A percentile compares a stretch with the other conserved stretches of the same genome.
These are phyloP conservation scores for Synanthedon tipuliformis DNA, from an alignment of 2,888 invertebrate genomes.

Conservation along the genomic window DNA sequence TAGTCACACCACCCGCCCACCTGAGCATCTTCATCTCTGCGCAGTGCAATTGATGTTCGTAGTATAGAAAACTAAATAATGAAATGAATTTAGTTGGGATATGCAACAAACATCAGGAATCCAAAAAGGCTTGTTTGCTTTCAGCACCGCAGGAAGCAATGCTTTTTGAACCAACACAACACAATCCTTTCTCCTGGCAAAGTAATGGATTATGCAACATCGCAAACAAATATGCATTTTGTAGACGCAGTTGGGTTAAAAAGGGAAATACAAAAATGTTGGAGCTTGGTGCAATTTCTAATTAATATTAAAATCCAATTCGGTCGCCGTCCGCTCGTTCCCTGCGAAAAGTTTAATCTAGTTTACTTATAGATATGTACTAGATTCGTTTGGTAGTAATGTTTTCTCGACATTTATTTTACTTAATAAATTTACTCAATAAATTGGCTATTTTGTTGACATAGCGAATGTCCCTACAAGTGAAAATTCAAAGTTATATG, in stretches of 20 bases:
- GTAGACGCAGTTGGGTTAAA: background rate
- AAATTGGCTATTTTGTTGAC: background rate
- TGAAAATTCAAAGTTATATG: too few species aligned
- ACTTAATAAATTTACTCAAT: background rate
- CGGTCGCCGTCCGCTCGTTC: slow-evolving; percentile 9
- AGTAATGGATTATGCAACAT: background rate
- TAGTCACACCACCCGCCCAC: too few species aligned
- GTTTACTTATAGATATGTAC: slow-evolving; percentile 9
- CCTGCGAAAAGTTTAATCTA: slow-evolving; percentile 20
- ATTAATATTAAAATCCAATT: slow-evolving; percentile 41
- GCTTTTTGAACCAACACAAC: background rate
- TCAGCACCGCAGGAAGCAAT: too few species aligned
- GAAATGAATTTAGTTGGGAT: too few species aligned
- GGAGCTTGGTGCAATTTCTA: slow-evolving; percentile 20
- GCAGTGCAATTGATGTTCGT: too few species aligned
- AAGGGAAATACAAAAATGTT: slow-evolving; percentile 11
- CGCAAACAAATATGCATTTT: background rate
- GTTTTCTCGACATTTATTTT: slow-evolving; percentile 4
- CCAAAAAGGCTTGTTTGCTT: background rate
- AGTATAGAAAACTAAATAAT: too few species aligned
- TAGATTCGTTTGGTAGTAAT: slow-evolving; percentile 12
- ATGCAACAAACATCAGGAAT: background rate
- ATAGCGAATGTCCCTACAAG: background rate
- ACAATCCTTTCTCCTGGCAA: background rate
- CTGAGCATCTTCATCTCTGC: too few species aligned